phyloP scores from a whole-genome alignment of 2,797 vertebrate genomes.

The Oceanodroma leucorhoa region DNA sequence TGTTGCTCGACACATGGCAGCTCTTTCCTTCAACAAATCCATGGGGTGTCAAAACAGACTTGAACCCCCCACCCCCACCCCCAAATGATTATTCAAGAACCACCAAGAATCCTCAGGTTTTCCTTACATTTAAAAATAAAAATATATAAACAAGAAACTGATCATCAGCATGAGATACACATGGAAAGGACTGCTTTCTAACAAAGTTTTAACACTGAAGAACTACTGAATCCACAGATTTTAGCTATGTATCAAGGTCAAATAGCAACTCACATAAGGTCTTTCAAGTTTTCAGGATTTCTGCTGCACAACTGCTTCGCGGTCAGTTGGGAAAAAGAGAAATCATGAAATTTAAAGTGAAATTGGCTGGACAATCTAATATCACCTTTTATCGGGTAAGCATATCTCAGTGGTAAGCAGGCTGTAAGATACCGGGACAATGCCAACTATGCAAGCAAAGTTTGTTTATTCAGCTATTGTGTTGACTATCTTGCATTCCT shows the following conservation, averaged over 20 bases:
- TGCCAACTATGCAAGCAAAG: no score
- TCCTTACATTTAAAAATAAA: background rate
- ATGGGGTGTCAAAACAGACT: background rate
- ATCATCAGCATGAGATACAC: background rate
- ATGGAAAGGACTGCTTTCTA: no score
- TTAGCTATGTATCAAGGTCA: no score
- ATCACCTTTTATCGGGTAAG: no score
- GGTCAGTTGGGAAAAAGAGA: background rate
- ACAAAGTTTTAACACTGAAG: no score
- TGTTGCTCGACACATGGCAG: background rate
- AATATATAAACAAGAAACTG: background rate
- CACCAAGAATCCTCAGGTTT: background rate
- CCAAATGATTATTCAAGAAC: background rate
- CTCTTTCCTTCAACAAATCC: background rate
- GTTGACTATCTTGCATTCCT: no score
- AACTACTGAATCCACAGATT: no score
- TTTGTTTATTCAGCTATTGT: no score
- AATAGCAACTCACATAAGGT: no score
- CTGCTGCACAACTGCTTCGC: background rate
- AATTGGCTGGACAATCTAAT: no score
- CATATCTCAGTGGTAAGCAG: no score
- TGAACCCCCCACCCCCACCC: fast-evolving
- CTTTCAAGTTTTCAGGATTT: no score
- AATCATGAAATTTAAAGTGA: background rate
- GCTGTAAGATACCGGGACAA: background rate